Evolutionary conservation across 2,113 vertebrate species (phyloP), one percentile per base, ranked within the genome.

Genomic region (Actenoides lindsayi): DNA sequence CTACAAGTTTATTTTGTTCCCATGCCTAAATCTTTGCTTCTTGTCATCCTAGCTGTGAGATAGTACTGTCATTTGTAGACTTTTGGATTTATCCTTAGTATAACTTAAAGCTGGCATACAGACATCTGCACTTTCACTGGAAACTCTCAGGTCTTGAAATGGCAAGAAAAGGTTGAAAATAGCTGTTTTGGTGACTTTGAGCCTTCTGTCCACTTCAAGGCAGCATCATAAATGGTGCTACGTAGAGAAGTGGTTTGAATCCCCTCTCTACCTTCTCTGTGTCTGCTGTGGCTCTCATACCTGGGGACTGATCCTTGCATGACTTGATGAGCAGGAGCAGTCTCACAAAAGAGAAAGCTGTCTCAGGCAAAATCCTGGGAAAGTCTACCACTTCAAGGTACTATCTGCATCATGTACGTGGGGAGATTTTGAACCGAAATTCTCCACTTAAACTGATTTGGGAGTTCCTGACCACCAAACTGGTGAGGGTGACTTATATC

Each of bases 331-430:
- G 14, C 14, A 70, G 31, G 4, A 77, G 30, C 23, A 59, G 18
- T 16, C 41, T 35, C 39, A 78, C 9, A 54, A 57, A 62, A 10
- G 3, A 78, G 16, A 16, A 81, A 27, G 17, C 3, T 87, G 28
- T 64, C 20, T 33, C n/a, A 31, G 41, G 18, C 74, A 63, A 73
- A 86, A 90, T 11, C 5, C 44, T 35, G 15, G 15, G 28, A 44
- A 84, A 56, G 74, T 33, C 51, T 10, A 57, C 8, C 20, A 74
- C 19, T 81, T 57, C 41, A 39, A 51, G 33, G 8, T 51, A 42
- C 23, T 31, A 56, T 23, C 37, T 75, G 70, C 12, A 24, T 33
- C 4, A 3, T 0, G 1, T 19, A 13, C 15, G 9, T 1, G 0
- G 51, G 41, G n/a, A 91, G 6, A 81, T 53, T 48, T 41, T 50